Evolutionary conservation across 1,140 invertebrate genomes (phyloP).

Genomic region (Cheumatopsyche charites): DNA sequence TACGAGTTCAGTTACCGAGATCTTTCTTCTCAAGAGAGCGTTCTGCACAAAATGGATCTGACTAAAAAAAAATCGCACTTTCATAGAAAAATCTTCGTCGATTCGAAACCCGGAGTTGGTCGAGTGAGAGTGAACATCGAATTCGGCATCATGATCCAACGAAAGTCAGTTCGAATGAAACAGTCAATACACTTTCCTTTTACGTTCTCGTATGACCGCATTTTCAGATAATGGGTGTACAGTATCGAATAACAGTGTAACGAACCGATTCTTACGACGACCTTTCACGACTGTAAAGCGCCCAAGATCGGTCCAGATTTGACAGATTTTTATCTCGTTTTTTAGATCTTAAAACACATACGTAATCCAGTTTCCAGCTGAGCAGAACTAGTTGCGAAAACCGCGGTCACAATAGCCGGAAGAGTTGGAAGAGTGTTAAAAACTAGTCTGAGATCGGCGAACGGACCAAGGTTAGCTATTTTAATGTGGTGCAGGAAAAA

Average conservation of each 20-base stretch:
- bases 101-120: no score
- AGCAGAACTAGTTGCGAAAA: slow-evolving; percentile 12
- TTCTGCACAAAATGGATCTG: no score
- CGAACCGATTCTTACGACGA: not conserved
- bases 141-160: not conserved
- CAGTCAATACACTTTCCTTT: slow-evolving; percentile 24
- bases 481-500: no score
- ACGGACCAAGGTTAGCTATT: slow-evolving; percentile 15
- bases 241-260: slow-evolving; percentile 18
- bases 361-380: slow-evolving; percentile 10
- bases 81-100: no score
- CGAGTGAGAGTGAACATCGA: no score
- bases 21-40: no score
- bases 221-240: slow-evolving; percentile 25
- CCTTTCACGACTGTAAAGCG: slow-evolving; percentile 14
- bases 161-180: slow-evolving; percentile 2
- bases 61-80: no score
- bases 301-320: no score
- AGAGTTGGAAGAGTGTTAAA: not conserved
- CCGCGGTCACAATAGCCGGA: slow-evolving; percentile 9
- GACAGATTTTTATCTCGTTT: no score
- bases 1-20: no score
- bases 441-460: slow-evolving; percentile 3
- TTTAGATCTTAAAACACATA: not conserved
- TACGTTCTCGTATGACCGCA: slow-evolving; percentile 27